Evolutionary conservation across 2,888 invertebrate species (phyloP).

Genomic region (Pammene aurita): DNA sequence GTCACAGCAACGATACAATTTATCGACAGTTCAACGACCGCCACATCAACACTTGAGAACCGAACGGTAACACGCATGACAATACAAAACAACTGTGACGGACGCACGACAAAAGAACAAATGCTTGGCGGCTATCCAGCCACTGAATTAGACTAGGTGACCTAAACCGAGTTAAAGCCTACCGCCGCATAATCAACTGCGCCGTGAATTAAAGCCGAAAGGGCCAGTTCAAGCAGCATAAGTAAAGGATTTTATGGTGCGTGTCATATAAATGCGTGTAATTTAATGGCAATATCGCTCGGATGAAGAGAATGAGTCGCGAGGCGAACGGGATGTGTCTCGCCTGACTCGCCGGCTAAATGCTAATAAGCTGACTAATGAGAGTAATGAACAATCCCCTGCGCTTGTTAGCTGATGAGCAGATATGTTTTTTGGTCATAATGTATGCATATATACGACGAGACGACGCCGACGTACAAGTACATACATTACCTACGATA

Average conservation of each 20-base stretch:
- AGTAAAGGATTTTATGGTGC: constrained; percentile 39
- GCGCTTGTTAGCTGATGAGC: constrained; percentile 25
- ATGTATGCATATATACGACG: not conserved
- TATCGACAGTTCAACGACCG: constrained; percentile 68
- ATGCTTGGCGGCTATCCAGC: constrained; percentile 77
- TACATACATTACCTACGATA: not conserved
- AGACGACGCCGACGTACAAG: too few relatives aligned
- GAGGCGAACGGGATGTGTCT: constrained; percentile 27
- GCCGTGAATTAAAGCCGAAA: constrained; percentile 30
- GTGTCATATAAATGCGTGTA: constrained; percentile 37
- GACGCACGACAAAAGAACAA: constrained; percentile 74
- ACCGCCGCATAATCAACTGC: constrained; percentile 43
- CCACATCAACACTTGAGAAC: constrained; percentile 53
- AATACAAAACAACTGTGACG: constrained; percentile 68
- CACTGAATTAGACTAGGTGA: constrained; percentile 71
- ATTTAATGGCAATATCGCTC: constrained; percentile 35
- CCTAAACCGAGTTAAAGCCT: constrained; percentile 51
- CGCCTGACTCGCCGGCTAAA: constrained; percentile 32
- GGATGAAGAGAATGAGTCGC: constrained; percentile 26
- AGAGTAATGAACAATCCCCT: constrained; percentile 34
- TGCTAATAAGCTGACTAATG: constrained; percentile 41
- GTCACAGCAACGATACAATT: constrained; percentile 58
- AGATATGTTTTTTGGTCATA: constrained; percentile 5
- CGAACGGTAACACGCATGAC: constrained; percentile 57
- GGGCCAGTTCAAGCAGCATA: constrained; percentile 36